Base-by-base conservation (phyloP, 2,113 vertebrate genomes). In the Percina caprodes region DNA sequence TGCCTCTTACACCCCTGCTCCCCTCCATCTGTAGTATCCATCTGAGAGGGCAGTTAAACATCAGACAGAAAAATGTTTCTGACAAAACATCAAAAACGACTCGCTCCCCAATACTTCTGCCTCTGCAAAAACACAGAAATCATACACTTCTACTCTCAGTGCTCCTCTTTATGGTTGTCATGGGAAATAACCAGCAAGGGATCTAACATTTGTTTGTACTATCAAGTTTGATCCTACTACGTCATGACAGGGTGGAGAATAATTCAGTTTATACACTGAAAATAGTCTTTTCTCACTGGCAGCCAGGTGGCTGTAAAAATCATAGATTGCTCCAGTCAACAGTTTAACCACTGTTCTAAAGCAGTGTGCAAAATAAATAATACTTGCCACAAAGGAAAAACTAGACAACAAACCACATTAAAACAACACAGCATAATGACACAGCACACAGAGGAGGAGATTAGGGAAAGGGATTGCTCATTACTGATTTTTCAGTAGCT, bases 21-120 rank as follows among this genome's bases (percentile, higher is more conserved):
- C 69, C 75, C 68, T 84, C 54, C 58, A 55, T 80, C 70, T 69
- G 78, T 42, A 82, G 63, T 12, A 39, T 21, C 58, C 70, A 71
- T 80, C 82, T 72, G 73, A 84, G 74, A 82, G 45, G 48, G 21
- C 58, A 52, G 55, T 35, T 42, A 12, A 16, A 79, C 84, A 83
- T 89, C 84, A 91, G 85, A 89, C 78, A 52, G 51, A 82, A 67
- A 30, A 11, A 11, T 6, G 51, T 51, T 69, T 80, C 74, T 55
- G 69, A 78, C 39, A 54, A 58, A 74, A 84, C 51, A 78, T 83
- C 60, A 84, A 72, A 77, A 66, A 80, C 0, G 18, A 76, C 12
- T 15, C 11, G 60, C 39, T 70, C 54, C 21, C 6, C 6, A 69
- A 61, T 13, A 59, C 78, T 72, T 68, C 60, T 52, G 21, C 60